phyloP scores from a whole-genome alignment of 2,888 invertebrate species.

The Unio delphinus region DNA sequence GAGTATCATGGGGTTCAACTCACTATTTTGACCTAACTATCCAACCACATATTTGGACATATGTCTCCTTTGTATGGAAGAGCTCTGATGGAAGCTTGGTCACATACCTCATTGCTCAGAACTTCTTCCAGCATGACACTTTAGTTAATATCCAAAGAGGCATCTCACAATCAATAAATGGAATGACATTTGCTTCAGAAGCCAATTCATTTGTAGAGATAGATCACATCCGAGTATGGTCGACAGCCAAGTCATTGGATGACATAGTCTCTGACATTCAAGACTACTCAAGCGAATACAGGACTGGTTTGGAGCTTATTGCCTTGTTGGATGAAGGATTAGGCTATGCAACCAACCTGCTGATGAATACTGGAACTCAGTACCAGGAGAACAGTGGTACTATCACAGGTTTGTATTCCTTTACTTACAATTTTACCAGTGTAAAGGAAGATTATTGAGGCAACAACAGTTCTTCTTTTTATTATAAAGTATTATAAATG shows the following conservation, averaged over 20 bases:
- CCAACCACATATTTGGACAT: constrained; percentile 15
- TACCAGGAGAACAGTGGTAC: too few relatives aligned
- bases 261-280: constrained; percentile 27
- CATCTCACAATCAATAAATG: constrained; percentile 4
- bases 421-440: too few relatives aligned
- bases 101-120: constrained; percentile 16
- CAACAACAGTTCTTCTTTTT: too few relatives aligned
- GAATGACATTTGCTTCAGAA: constrained; percentile 8
- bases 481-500: too few relatives aligned
- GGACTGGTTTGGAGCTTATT: constrained; percentile 22
- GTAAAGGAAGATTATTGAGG: too few relatives aligned
- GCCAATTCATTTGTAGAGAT: constrained; percentile 18
- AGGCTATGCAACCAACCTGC: constrained; percentile 7
- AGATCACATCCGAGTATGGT: constrained; percentile 45
- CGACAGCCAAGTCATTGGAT: constrained; percentile 21
- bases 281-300: constrained; percentile 18
- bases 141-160: constrained; percentile 5
- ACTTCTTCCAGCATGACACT: constrained; percentile 13
- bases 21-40: neutral
- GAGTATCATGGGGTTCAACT: constrained; percentile 6
- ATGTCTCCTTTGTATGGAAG: constrained; percentile 20
- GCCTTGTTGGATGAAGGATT: constrained; percentile 46
- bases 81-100: constrained; percentile 12
- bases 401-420: too few relatives aligned
- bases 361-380: too few relatives aligned